A percentile compares a stretch with the other conserved stretches of the same genome.
Evolutionary conservation across 2,797 vertebrate species (phyloP).

Genomic region (Pangasius sanitwongsei): DNA sequence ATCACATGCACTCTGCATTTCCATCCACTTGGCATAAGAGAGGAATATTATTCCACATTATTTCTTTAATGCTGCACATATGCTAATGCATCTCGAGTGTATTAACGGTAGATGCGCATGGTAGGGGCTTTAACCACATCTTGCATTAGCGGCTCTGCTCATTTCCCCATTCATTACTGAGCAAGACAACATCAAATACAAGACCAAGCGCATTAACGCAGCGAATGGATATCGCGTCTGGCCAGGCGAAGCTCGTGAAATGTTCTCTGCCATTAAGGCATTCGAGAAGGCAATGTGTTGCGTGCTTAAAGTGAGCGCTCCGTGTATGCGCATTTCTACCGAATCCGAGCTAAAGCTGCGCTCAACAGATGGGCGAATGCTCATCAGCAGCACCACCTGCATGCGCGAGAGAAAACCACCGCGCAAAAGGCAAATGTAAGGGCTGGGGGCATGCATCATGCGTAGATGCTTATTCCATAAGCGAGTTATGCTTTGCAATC

Average conservation of each 20-base stretch:
- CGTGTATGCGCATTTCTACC: conserved; percentile 9
- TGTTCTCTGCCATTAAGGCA: neutral
- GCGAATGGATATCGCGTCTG: neutral
- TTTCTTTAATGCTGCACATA: conserved; percentile 19
- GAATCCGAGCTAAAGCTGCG: conserved; percentile 40
- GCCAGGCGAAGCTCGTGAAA: conserved; percentile 4
- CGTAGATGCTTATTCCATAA: conserved; percentile 1
- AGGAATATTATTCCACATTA: neutral
- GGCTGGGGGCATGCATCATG: neutral
- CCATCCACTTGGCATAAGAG: neutral
- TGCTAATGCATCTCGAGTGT: conserved; percentile 40
- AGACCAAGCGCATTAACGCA: neutral
- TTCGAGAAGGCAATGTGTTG: neutral
- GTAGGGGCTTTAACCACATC: neutral
- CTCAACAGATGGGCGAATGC: conserved; percentile 76
- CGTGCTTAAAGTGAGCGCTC: conserved; percentile 13
- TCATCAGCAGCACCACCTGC: conserved; percentile 71
- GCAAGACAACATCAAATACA: neutral
- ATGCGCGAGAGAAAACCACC: conserved; percentile 43
- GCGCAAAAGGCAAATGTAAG: conserved; percentile 25
- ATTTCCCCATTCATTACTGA: neutral
- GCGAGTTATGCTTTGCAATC: neutral
- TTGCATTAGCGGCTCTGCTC: conserved; percentile 8
- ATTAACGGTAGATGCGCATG: conserved; percentile 29
- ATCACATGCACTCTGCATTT: conserved; percentile 19